phyloP scores from a whole-genome alignment of 2,797 vertebrate species.

The Enteromius mattozi region DNA sequence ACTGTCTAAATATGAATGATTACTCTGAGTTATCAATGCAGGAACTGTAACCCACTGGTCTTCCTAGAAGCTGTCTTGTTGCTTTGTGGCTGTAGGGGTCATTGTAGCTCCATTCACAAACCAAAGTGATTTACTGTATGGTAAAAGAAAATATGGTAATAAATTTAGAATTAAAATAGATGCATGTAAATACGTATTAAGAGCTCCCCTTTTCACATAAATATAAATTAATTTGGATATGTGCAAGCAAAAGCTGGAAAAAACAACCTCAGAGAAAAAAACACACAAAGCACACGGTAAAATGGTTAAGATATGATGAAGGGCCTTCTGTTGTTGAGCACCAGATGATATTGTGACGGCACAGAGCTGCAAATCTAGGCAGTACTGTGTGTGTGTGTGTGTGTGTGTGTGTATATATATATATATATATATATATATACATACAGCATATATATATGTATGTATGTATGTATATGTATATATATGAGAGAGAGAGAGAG shows the following conservation, averaged over 20 bases:
- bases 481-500: too few relatives aligned
- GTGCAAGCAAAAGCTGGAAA: neutral
- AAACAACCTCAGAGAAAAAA: neutral
- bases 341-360: neutral
- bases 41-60: neutral
- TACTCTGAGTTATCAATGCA: neutral
- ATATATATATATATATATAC: too few relatives aligned
- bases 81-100: conserved; percentile 73
- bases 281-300: neutral
- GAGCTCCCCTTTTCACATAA: neutral
- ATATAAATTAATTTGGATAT: neutral
- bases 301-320: neutral
- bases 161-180: neutral
- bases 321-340: neutral
- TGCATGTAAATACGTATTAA: neutral
- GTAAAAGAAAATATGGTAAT: conserved; percentile 18
- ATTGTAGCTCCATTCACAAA: conserved; percentile 65
- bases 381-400: neutral
- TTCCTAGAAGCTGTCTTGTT: neutral
- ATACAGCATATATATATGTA: too few relatives aligned
- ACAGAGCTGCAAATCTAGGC: neutral
- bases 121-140: conserved; percentile 13
- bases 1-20: neutral
- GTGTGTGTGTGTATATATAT: neutral
- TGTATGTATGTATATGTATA: too few relatives aligned